Evolutionary conservation across 2,888 invertebrate species (phyloP).

Genomic region (Resseliella maxima): DNA sequence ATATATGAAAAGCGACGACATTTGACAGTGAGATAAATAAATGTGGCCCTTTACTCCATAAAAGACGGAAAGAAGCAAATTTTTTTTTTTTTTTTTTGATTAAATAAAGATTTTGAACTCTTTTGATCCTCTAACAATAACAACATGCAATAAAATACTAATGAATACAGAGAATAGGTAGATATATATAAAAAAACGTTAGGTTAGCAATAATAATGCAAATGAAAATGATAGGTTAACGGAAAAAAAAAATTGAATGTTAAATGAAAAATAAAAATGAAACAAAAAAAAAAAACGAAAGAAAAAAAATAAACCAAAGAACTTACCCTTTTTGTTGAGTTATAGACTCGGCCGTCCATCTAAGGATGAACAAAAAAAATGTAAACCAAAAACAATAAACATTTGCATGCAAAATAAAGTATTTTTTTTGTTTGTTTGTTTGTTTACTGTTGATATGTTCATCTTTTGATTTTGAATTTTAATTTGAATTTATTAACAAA

Average conservation of each 20-base stretch:
- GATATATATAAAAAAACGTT: not conserved
- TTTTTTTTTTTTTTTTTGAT: too few relatives aligned
- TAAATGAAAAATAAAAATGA: too few relatives aligned
- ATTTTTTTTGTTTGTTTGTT: not conserved
- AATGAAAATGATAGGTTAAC: not conserved
- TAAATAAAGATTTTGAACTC: too few relatives aligned
- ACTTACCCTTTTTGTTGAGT: constrained; percentile 69
- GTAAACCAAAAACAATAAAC: constrained; percentile 67
- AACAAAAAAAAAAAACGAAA: constrained; percentile 54
- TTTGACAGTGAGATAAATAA: too few relatives aligned
- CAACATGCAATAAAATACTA: too few relatives aligned
- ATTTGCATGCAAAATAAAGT: constrained; percentile 65
- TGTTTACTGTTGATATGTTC: not conserved
- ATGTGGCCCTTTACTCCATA: too few relatives aligned
- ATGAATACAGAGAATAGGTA: not conserved
- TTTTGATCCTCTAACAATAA: too few relatives aligned
- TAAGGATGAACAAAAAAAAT: constrained; percentile 67
- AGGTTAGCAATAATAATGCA: not conserved
- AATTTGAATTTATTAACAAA: not conserved
- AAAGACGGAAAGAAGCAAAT: too few relatives aligned
- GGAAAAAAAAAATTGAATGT: not conserved
- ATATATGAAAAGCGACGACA: too few relatives aligned
- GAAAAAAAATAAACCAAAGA: constrained; percentile 56
- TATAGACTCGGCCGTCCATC: constrained; percentile 69
- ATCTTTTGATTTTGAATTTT: not conserved